Conservation (phyloP, 2,797 vertebrate genomes). For the Taeniopygia guttata region DNA sequence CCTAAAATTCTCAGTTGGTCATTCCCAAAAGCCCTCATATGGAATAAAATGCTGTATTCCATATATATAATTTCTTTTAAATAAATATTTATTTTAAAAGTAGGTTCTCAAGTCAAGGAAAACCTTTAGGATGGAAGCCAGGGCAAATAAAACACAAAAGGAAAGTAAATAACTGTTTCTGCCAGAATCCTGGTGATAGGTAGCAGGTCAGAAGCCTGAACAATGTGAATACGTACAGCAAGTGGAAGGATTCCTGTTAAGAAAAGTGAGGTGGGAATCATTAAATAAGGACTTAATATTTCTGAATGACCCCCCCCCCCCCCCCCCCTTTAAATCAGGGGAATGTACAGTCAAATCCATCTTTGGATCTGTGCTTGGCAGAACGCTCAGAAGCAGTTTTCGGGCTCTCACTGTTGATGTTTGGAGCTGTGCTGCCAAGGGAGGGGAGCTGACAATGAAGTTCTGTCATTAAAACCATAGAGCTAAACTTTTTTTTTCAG, state of each 20-base stretch:
- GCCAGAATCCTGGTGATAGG: neutral
- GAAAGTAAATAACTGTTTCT: neutral
- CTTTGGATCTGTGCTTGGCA: neutral
- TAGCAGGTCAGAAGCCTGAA: neutral
- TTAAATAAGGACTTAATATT: neutral
- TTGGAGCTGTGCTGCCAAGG: neutral
- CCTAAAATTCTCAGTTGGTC: neutral
- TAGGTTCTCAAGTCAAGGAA: neutral
- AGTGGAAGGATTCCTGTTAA: neutral
- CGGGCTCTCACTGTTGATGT: neutral
- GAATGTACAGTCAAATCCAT: neutral
- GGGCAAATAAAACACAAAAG: neutral
- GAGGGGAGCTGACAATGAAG: slow-evolving; percentile 3
- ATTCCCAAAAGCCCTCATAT: neutral
- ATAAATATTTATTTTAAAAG: neutral
- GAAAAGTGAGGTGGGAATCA: neutral
- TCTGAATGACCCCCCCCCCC: neutral
- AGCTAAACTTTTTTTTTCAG: slow-evolving; percentile 1
- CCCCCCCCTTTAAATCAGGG: neutral
- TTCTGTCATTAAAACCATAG: neutral
- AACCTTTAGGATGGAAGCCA: neutral
- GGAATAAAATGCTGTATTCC: neutral
- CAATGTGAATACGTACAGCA: neutral
- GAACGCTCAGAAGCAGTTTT: neutral
- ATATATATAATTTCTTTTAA: no score